phyloP scores from a whole-genome alignment of 2,113 vertebrate genomes.

The Gobio gobio region DNA sequence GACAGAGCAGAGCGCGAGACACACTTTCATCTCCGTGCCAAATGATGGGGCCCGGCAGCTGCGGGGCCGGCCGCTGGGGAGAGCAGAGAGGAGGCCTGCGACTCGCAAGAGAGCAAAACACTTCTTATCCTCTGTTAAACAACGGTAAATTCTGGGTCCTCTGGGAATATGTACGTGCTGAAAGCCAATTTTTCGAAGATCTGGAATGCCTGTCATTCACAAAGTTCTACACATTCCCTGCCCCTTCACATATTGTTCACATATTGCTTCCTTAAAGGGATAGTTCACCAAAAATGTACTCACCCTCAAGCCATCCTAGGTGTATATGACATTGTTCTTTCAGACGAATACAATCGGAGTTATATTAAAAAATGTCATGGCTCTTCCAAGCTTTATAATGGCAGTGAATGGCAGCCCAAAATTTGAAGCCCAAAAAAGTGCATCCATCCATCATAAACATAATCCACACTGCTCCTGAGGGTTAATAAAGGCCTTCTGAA shows the following conservation, averaged over 20 bases:
- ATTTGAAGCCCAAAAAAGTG: too few relatives aligned
- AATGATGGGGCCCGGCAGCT: slow-evolving; percentile 50
- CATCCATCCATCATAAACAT: too few relatives aligned
- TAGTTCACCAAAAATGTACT: too few relatives aligned
- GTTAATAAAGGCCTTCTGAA: too few relatives aligned
- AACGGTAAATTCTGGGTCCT: not conserved
- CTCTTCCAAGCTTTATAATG: too few relatives aligned
- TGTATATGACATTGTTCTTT: too few relatives aligned
- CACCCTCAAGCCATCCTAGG: too few relatives aligned
- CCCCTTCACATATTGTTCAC: not conserved
- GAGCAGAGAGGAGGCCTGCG: not conserved
- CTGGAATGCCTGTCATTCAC: not conserved
- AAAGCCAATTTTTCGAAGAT: not conserved
- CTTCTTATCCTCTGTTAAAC: not conserved
- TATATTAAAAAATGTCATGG: too few relatives aligned
- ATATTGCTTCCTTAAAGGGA: not conserved
- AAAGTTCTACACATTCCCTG: not conserved
- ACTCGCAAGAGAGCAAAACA: not conserved
- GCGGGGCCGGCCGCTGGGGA: slow-evolving; percentile 30
- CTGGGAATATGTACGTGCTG: not conserved
- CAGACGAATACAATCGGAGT: too few relatives aligned
- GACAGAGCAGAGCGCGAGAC: not conserved
- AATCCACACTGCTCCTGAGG: too few relatives aligned
- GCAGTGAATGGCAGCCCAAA: too few relatives aligned
- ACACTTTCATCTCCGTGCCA: slow-evolving; percentile 46